Conservation (phyloP, 2,797 vertebrate species). For the Argyrosomus regius region DNA sequence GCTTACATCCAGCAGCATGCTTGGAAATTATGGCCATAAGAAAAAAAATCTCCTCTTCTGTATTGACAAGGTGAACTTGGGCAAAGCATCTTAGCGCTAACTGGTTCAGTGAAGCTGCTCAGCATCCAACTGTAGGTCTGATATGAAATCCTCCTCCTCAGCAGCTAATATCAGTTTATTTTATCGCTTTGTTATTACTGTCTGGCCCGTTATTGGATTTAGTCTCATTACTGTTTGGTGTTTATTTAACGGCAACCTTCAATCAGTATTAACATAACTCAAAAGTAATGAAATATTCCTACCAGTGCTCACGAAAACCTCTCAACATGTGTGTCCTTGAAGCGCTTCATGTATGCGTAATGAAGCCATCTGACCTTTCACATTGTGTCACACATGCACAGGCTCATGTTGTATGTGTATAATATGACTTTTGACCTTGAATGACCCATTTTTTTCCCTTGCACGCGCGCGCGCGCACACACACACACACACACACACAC, state of each 20-base stretch:
- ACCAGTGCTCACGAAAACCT: not conserved
- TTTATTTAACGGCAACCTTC: slow-evolving; percentile 11
- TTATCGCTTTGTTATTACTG: not conserved
- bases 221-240: not conserved
- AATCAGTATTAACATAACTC: not conserved
- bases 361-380: slow-evolving; percentile 41
- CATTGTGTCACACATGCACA: slow-evolving; percentile 3
- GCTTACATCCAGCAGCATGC: slow-evolving; percentile 4
- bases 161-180: slow-evolving; percentile 12
- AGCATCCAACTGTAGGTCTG: not conserved
- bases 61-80: slow-evolving; percentile 24
- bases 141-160: not conserved
- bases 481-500: slow-evolving; percentile 2
- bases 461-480: not conserved
- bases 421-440: slow-evolving; percentile 28
- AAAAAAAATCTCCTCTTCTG: slow-evolving; percentile 22
- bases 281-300: not conserved
- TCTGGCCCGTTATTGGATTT: not conserved
- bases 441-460: slow-evolving; percentile 5
- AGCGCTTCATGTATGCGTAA: slow-evolving; percentile 18
- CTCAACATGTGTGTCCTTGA: slow-evolving; percentile 1
- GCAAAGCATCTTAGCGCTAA: slow-evolving; percentile 8
- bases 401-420: not conserved
- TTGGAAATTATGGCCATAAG: not conserved
- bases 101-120: slow-evolving; percentile 7